These are phyloP conservation scores for Apodemus speciosus DNA, from an alignment of 2,113 vertebrate species.

Conservation along the genomic window DNA sequence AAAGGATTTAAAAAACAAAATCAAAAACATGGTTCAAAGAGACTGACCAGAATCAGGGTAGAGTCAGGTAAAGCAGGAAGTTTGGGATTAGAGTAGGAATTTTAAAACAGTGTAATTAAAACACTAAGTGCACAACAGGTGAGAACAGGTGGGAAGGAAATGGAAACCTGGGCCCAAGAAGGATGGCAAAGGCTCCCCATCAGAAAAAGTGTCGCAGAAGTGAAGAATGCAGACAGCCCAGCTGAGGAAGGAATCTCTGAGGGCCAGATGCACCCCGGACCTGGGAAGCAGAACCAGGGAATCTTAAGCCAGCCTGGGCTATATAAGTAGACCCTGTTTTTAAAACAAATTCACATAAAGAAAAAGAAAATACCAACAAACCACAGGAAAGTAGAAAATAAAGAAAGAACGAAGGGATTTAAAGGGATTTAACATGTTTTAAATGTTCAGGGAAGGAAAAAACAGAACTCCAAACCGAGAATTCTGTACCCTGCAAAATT, in stretches of 20 bases:
- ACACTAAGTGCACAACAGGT: background rate
- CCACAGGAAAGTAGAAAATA: background rate
- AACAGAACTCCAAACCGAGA: background rate
- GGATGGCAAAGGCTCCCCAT: background rate
- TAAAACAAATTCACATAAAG: background rate
- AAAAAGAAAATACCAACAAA: background rate
- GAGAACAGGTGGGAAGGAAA: constrained; percentile 42
- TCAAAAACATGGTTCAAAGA: background rate
- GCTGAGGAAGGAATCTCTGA: constrained; percentile 9
- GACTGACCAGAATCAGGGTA: background rate
- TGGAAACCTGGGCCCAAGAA: constrained; percentile 7
- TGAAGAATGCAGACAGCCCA: background rate
- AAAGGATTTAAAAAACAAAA: background rate
- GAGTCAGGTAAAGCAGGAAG: background rate
- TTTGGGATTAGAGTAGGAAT: constrained; percentile 26
- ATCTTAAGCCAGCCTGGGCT: background rate
- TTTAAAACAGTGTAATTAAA: constrained; percentile 55
- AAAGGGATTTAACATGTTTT: background rate
- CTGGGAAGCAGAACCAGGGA: background rate
- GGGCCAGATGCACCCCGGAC: background rate
- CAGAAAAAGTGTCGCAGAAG: background rate
- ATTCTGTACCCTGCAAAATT: constrained; percentile 34
- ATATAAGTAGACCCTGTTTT: background rate
- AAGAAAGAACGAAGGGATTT: background rate
- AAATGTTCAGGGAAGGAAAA: background rate